Base-by-base conservation (phyloP, 2,113 vertebrate species). In the Colistium nudipinnis region DNA sequence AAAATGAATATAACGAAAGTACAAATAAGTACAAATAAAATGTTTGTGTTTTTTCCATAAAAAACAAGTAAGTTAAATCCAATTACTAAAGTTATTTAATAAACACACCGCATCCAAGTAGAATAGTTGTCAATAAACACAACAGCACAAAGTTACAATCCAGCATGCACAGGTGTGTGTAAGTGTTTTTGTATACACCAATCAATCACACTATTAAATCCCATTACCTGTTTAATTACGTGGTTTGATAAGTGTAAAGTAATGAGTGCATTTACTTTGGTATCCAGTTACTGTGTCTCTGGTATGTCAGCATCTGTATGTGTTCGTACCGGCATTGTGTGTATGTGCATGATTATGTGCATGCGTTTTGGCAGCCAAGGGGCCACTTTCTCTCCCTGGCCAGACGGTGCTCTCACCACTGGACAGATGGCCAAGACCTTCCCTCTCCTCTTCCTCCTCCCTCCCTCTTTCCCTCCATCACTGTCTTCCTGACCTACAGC, bases 381-480 rank as follows among this genome's bases (percentile, higher is more conserved):
- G 87, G 82, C 89, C 51, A 49, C 52, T 85, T 70, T 74, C 73
- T 73, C 79, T 93, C 89, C 88, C 92, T 54, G 88, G 82, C 91
- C 92, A 93, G 93, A 92, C 90, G 92, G 92, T 49, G 76, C 87
- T 91, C 91, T 91, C 91, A 92, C 93, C 91, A 90, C 91, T 92
- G 92, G 93, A 93, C 92, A 93, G 92, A 93, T 93, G 92, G 93
- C 90, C 92, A 85, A 76, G 85, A 79, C 88, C 87, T 87, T 85
- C 81, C 80, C 82, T 78, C 84, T 8, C 8, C 30, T 31, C 30
- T 31, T 76, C 78, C 51, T 59, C 85, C 63, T 63, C 78, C 44
- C 76, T 87, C 66, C 65, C 30, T 56, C 75, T 54, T 52, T 70
- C 80, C 67, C 69, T 86, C 80, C 77, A 80, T 88, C 81, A 80